Conservation (phyloP, 2,888 invertebrate species). For the Phengaris alcon region DNA sequence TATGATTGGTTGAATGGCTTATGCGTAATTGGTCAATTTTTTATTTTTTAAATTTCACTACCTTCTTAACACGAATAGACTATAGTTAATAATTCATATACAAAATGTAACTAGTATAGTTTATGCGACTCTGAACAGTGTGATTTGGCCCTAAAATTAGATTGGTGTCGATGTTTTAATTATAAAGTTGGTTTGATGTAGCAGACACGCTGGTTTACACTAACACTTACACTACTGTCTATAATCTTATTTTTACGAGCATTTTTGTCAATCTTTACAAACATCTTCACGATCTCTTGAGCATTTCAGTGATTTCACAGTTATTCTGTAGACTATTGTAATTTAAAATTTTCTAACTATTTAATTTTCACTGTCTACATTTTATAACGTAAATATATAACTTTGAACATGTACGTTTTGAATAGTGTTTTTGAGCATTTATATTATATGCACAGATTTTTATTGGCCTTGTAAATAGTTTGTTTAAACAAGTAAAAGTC, state of each 20-base stretch:
- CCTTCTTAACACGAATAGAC: no score
- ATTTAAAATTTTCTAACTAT: neutral
- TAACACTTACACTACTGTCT: conserved; percentile 41
- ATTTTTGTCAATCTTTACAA: neutral
- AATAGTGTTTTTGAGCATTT: neutral
- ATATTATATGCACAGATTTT: neutral
- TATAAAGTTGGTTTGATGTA: neutral
- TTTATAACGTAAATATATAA: neutral
- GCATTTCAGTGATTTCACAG: neutral
- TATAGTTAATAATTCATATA: no score
- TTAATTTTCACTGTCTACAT: neutral
- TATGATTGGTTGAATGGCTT: no score
- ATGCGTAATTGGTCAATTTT: no score
- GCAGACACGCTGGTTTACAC: conserved; percentile 33
- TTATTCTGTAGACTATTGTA: neutral
- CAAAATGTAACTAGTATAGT: no score
- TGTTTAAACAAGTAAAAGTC: neutral
- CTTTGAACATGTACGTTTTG: neutral
- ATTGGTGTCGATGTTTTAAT: conserved; percentile 20
- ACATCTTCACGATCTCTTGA: neutral
- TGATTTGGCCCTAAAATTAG: conserved; percentile 14
- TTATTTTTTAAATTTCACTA: no score
- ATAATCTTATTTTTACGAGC: neutral
- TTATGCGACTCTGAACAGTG: neutral
- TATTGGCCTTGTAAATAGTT: neutral